phyloP scores from a whole-genome alignment of 2,797 vertebrate species.

The Menidia menidia region DNA sequence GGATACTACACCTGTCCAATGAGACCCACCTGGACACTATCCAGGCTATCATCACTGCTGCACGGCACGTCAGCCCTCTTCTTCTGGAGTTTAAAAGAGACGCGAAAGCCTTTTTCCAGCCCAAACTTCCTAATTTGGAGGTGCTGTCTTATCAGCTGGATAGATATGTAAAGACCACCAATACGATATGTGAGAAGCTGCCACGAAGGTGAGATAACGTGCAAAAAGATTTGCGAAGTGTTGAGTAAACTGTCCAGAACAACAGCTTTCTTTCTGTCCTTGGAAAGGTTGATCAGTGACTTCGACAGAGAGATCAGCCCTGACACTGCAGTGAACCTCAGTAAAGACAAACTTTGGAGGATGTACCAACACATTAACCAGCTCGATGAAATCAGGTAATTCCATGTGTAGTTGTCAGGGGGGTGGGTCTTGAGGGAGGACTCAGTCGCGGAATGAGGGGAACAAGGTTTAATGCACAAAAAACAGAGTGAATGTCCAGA shows the following conservation, averaged over 20 bases:
- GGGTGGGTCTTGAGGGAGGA: no score
- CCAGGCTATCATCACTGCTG: conserved; percentile 41
- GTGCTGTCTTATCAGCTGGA: conserved; percentile 72
- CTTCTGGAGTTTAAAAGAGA: conserved; percentile 77
- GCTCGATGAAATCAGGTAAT: conserved; percentile 72
- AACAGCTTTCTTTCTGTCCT: no score
- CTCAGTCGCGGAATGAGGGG: no score
- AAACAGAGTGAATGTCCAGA: no score
- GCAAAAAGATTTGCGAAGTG: no score
- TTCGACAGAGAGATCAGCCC: conserved; percentile 22
- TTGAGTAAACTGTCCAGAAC: no score
- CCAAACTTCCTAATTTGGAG: conserved; percentile 69
- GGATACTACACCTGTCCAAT: conserved; percentile 38
- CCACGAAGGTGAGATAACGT: no score
- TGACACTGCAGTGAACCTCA: conserved; percentile 28
- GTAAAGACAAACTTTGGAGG: conserved; percentile 38
- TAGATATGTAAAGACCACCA: conserved; percentile 61
- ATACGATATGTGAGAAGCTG: conserved; percentile 58
- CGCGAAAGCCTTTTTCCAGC: conserved; percentile 65
- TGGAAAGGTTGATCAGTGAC: conserved; percentile 30
- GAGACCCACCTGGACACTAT: conserved; percentile 30
- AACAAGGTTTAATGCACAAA: no score
- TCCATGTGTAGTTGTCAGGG: no score
- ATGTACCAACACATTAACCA: conserved; percentile 65
- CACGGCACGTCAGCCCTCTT: conserved; percentile 51